A percentile compares a stretch with the other conserved stretches of the same genome.
Conservation (phyloP, 2,797 vertebrate genomes). For the Epinephelus awoara region DNA sequence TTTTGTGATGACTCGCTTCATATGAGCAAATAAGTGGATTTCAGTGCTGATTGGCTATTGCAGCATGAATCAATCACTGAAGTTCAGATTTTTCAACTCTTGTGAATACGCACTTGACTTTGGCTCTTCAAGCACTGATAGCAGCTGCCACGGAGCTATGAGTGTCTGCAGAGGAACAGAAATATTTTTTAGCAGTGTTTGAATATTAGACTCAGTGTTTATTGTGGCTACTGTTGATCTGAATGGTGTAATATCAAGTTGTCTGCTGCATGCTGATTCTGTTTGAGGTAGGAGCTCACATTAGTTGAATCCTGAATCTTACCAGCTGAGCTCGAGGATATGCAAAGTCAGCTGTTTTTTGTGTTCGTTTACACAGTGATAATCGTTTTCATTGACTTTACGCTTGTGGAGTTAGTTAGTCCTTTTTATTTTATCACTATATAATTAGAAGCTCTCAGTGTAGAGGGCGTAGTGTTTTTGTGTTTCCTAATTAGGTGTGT, state of each 20-base stretch:
- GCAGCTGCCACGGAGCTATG: slow-evolving; percentile 1
- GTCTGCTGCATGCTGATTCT: slow-evolving; percentile 1
- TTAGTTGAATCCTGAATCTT: background rate
- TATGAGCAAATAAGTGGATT: too few species aligned
- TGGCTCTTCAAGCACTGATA: background rate
- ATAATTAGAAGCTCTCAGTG: background rate
- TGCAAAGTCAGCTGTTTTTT: background rate
- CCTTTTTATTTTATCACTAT: background rate
- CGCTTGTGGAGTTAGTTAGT: background rate
- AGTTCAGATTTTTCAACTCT: too few species aligned
- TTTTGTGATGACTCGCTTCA: too few species aligned
- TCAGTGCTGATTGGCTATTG: too few species aligned
- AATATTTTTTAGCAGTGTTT: background rate
- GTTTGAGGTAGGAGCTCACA: background rate
- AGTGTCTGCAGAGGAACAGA: background rate
- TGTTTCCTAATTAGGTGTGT: background rate
- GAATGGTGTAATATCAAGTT: background rate
- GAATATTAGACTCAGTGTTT: slow-evolving; percentile 31
- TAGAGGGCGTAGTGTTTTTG: background rate
- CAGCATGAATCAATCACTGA: too few species aligned
- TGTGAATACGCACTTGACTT: background rate
- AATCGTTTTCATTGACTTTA: background rate
- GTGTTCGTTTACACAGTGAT: slow-evolving; percentile 12
- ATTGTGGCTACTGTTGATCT: slow-evolving; percentile 4
- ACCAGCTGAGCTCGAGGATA: background rate